Base-by-base conservation (phyloP, 1,140 invertebrate species). In the Bradysia coprophila region DNA sequence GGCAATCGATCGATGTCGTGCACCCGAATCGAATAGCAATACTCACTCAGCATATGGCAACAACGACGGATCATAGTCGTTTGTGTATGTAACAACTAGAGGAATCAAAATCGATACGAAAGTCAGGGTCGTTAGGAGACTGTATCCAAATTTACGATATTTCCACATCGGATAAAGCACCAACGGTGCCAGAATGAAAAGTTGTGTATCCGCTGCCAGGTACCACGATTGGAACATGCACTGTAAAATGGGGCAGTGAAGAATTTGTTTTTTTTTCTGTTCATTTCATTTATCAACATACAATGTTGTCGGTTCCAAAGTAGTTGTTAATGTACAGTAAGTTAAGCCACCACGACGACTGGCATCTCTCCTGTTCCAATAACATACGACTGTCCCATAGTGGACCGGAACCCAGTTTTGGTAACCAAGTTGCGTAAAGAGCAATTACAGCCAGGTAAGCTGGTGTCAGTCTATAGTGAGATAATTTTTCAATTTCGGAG, bases 161-260 rank as follows among this genome's bases (percentile, higher is more conserved):
- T 67, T 72, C 69, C 73, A 77, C 32, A 81, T 53, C 4, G 72
- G 68, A 52, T 76, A 79, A 40, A 87, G 70, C 47, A 91, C 68
- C 16, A 85, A 59, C 1, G 84, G 78, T 16, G 81, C 77, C 2
- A 88, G 56, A 45, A 86, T 65, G 57, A 86, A 88, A 42, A 90
- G 65, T 56, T 90, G 86, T 34, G 85, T 86, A 54, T 92, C 86
- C 42, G 83, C 84, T 4, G 86, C 57, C 40, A 93, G 63, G 51
- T 90, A 92, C 88, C 88, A 93, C 0, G 83, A 79, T 69, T 86
- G 84, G 39, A 81, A 81, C 72, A 92, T 82, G 53, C 88, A 91
- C 83, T 88, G 59, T n/a, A 31, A 41, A 69, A 68, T 36, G 18
- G 5, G 8, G 42, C 5, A 40, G 22, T 36, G 19, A 22, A 41